Base-by-base conservation (phyloP, 92 coral and sea anemone species). In the Zoanthus solanderi region DNA sequence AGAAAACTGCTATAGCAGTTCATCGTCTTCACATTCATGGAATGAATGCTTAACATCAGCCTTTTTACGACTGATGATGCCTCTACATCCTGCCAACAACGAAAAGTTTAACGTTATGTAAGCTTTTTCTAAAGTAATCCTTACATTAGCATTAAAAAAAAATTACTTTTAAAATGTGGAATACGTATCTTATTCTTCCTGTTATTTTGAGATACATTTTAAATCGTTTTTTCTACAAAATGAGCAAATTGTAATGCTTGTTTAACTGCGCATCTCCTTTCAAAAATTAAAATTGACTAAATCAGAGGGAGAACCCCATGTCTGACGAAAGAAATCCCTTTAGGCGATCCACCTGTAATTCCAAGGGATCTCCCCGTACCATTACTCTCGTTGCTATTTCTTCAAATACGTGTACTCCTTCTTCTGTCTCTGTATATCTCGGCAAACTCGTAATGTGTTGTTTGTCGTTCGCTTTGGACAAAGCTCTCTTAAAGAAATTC, bases 31-130 rank as follows among this genome's bases (percentile, higher is more conserved):
- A 71, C 77, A 72, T 72, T 72, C 50, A 42, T 47, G 0, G 54
- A 72, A 5, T 72, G 77, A 14, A 72, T 9, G 0, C 50, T 14
- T 42, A 72, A 5, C 6, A 72, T 23, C 1, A 72, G 53, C 4
- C 77, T 15, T 13, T 15, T 72, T 5, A 72, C 29, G 18, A 72
- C 42, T 72, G 15, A 23, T 72, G 15, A 23, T 28, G 42, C 54
- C 28, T 72, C 77, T 72, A 72, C 42, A 9, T 72, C 77, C 77
- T 72, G 77, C 9, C 52, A 50, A 50, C 68, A 61, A 61, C 28
- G 9, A 12, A 61, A 18, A 15, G 15, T 16, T 61, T 31, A 61
- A 17, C 28, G 5, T 50, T 50, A 10, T 50, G 54, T 50, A 50
- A 50, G 54, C 9, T 0, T 50, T 50, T 50, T 7, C 0, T 0